Percentiles rank a stretch among this genome's conserved stretches.
Evolutionary conservation across 2,113 vertebrate genomes (phyloP).

Genomic region (Coptodon bakossiorum): DNA sequence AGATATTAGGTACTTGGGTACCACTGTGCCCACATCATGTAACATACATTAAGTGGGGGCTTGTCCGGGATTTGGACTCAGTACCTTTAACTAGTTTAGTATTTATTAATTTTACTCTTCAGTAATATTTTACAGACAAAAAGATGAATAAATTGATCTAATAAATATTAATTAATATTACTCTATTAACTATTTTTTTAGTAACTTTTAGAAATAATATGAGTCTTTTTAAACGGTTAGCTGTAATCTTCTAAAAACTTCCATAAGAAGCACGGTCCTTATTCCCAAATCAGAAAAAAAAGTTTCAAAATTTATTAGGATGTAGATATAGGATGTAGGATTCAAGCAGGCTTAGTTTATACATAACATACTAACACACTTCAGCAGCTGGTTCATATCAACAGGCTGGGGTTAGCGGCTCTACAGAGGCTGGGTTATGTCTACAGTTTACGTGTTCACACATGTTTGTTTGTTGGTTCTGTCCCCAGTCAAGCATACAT

Average conservation of each 20-base stretch:
- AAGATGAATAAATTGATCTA: background rate
- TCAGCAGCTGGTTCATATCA: conserved; percentile 41
- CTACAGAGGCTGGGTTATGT: background rate
- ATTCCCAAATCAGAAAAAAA: background rate
- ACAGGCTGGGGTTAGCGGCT: conserved; percentile 4
- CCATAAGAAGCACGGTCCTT: background rate
- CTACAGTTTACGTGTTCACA: background rate
- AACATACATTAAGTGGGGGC: background rate
- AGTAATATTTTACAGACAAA: background rate
- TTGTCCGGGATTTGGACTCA: background rate
- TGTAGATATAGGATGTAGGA: background rate
- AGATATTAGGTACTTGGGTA: background rate
- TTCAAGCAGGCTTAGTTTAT: background rate
- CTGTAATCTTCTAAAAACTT: background rate
- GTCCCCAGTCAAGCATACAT: background rate
- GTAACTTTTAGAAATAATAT: background rate
- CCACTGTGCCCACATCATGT: background rate
- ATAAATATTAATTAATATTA: background rate
- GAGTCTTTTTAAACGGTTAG: background rate
- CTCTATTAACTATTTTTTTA: background rate
- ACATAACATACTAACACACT: background rate
- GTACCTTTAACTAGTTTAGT: background rate
- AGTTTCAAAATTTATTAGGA: background rate
- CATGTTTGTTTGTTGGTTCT: background rate
- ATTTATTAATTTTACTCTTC: background rate